Evolutionary conservation across 2,888 invertebrate genomes (phyloP).

Genomic region (Megalurothrips usitatus): DNA sequence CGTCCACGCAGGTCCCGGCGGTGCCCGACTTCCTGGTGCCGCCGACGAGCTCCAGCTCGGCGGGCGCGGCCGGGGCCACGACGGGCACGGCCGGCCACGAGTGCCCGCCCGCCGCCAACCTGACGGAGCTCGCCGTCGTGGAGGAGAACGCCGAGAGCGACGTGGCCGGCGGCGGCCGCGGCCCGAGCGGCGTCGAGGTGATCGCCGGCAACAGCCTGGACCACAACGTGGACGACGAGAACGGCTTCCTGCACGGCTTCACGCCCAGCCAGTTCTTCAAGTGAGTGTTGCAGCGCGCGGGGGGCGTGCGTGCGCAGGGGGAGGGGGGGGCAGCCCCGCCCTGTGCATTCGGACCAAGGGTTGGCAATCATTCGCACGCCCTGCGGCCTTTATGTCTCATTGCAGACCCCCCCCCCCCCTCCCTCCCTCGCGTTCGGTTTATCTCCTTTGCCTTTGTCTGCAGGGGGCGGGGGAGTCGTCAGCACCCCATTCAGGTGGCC

Average conservation of each 20-base stretch:
- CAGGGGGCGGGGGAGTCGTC: background rate
- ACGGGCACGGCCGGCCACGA: background rate
- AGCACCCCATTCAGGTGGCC: background rate
- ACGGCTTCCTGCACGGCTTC: slow-evolving; percentile 3
- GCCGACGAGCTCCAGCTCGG: background rate
- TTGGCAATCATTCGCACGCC: no score
- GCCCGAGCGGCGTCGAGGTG: background rate
- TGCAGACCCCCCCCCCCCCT: background rate
- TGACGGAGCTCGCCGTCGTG: background rate
- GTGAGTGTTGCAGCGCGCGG: background rate
- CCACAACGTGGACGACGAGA: background rate
- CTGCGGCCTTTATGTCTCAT: no score
- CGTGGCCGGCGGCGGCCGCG: background rate
- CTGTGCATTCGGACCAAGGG: no score
- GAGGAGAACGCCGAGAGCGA: background rate
- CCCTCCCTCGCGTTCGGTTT: background rate
- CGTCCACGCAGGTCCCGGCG: background rate
- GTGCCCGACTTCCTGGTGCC: slow-evolving; percentile 10
- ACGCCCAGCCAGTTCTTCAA: slow-evolving; percentile 8
- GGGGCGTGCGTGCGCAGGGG: no score
- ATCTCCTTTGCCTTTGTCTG: background rate
- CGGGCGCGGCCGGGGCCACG: background rate
- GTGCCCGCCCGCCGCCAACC: background rate
- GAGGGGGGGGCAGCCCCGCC: no score
- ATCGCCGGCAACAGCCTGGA: background rate